Percentiles rank a stretch among this genome's conserved stretches.
These are phyloP conservation scores for Psilopsiagon aurifrons DNA, from an alignment of 2,113 vertebrate genomes.

Conservation along the genomic window DNA sequence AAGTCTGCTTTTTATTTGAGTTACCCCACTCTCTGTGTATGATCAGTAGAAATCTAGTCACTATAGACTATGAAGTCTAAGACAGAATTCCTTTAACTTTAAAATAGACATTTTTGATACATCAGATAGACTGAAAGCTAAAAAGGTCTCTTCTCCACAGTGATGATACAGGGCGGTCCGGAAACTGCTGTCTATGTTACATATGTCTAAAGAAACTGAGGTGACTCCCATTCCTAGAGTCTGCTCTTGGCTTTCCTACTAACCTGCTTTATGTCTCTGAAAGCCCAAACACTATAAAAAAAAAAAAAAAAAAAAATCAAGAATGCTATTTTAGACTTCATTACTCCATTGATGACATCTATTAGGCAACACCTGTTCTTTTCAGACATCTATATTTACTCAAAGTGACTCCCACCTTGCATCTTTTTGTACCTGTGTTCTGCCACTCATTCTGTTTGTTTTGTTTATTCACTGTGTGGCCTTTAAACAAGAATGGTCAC, in stretches of 20 bases:
- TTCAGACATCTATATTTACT: neutral
- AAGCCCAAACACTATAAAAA: neutral
- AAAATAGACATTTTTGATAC: neutral
- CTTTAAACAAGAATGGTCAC: neutral
- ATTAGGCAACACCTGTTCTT: neutral
- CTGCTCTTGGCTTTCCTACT: neutral
- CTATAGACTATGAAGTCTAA: neutral
- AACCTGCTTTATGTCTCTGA: neutral
- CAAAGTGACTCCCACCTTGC: neutral
- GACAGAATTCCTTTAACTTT: neutral
- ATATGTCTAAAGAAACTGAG: neutral
- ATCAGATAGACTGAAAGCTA: neutral
- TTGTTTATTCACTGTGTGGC: neutral
- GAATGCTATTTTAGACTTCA: neutral
- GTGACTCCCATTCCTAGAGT: neutral
- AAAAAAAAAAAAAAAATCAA: neutral
- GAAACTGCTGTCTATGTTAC: neutral
- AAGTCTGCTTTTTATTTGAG: neutral
- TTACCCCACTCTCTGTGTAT: neutral
- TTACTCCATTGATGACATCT: neutral
- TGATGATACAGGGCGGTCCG: neutral
- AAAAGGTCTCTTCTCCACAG: neutral
- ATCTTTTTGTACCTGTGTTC: neutral
- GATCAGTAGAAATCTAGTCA: neutral
- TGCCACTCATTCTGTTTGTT: neutral